Percentiles rank a stretch among this genome's conserved stretches.
Evolutionary conservation across 2,797 vertebrate genomes (phyloP).

Genomic region (Myotis planiceps): DNA sequence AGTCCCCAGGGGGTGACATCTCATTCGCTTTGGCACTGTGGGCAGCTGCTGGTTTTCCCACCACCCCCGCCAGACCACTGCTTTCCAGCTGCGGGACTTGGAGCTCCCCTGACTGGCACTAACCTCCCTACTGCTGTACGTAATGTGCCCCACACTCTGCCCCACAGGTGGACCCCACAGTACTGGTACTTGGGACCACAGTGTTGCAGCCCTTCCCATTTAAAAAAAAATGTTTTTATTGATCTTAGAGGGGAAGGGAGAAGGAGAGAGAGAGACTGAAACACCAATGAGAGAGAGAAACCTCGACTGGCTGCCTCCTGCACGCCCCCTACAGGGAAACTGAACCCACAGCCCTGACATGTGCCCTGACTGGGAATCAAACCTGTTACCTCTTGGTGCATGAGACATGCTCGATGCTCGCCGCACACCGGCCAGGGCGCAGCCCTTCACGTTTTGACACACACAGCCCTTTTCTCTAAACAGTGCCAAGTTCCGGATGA

Average conservation of each 20-base stretch:
- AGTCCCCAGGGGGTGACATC: no score
- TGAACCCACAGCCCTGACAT: not conserved
- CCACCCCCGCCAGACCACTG: rapidly evolving
- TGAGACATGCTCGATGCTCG: no score
- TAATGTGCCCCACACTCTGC: not conserved
- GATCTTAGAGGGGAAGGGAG: not conserved
- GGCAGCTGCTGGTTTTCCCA: not conserved
- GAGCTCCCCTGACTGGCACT: not conserved
- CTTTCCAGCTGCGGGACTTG: not conserved
- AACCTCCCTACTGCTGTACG: not conserved
- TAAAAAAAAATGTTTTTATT: not conserved
- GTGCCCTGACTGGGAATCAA: no score
- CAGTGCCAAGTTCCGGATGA: not conserved
- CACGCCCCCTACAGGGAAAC: not conserved
- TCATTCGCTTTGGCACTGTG: rapidly evolving
- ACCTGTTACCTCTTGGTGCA: no score
- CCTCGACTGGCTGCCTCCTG: not conserved
- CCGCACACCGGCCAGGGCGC: no score
- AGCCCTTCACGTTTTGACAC: not conserved
- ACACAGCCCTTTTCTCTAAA: not conserved
- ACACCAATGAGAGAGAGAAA: not conserved
- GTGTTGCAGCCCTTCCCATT: not conserved
- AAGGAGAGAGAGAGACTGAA: not conserved
- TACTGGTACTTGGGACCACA: not conserved
- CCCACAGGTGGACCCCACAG: rapidly evolving